phyloP scores from a whole-genome alignment of 2,113 vertebrate species.

The Nibea coibor region DNA sequence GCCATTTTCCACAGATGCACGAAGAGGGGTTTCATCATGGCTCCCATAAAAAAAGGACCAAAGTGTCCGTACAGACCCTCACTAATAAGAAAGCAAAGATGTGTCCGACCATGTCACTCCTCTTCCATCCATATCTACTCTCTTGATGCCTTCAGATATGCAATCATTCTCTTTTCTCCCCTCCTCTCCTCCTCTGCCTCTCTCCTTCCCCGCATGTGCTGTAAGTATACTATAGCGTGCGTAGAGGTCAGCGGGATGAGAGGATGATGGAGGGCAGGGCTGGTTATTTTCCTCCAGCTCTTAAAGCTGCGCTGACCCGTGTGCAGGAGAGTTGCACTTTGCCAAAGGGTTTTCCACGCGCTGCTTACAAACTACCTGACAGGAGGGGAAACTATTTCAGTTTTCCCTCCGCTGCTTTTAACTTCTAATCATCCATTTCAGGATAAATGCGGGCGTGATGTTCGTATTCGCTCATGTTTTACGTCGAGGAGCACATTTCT shows the following conservation, averaged over 20 bases:
- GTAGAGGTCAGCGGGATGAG: conserved; percentile 76
- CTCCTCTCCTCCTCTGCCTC: neutral
- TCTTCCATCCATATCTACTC: conserved; percentile 63
- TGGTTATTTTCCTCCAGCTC: conserved; percentile 73
- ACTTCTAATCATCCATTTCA: conserved; percentile 29
- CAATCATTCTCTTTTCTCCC: conserved; percentile 66
- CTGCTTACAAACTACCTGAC: conserved; percentile 61
- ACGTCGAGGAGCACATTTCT: neutral
- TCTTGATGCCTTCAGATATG: conserved; percentile 73
- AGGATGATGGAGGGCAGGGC: conserved; percentile 75
- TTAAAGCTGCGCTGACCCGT: conserved; percentile 71
- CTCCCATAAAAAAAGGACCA: conserved; percentile 72
- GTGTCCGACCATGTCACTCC: conserved; percentile 68
- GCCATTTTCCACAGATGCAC: conserved; percentile 81
- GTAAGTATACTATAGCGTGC: conserved; percentile 72
- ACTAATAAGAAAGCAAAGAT: conserved; percentile 81
- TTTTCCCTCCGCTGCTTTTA: conserved; percentile 41
- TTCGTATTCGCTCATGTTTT: neutral
- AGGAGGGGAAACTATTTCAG: conserved; percentile 61
- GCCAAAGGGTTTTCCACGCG: conserved; percentile 54
- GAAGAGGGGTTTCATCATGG: conserved; percentile 78
- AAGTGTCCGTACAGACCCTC: conserved; percentile 70
- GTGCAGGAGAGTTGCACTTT: conserved; percentile 73
- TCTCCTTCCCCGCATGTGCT: conserved; percentile 40
- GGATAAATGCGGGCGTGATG: neutral